Conservation (phyloP, 2,113 vertebrate species). For the Prunella fulvescens region DNA sequence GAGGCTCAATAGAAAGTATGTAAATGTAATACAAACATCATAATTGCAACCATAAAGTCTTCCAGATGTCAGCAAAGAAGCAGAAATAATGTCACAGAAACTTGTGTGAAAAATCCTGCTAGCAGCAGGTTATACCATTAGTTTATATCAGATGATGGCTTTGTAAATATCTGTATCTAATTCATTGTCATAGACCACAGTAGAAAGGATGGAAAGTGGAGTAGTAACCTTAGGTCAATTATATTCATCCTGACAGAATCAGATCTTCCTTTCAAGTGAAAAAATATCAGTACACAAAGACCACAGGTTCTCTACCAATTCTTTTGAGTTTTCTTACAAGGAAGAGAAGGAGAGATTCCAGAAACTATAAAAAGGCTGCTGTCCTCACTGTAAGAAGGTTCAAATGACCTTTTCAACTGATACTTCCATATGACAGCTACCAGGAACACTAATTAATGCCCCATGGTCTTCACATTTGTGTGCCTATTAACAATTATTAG, state of each 20-base stretch:
- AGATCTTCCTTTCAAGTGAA: neutral
- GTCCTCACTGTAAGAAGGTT: neutral
- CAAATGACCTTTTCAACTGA: neutral
- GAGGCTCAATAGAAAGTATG: neutral
- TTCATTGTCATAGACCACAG: neutral
- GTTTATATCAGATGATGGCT: neutral
- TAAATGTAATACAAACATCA: neutral
- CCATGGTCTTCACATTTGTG: neutral
- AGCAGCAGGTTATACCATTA: neutral
- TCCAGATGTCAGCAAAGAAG: constrained; percentile 2
- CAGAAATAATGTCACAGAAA: constrained; percentile 9
- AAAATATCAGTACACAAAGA: neutral
- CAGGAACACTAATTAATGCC: neutral
- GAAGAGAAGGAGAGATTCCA: neutral
- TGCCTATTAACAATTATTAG: constrained; percentile 34
- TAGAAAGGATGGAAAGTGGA: neutral
- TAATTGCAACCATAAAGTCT: neutral
- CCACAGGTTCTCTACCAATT: neutral
- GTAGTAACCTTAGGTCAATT: neutral
- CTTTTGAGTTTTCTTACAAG: neutral
- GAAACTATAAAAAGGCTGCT: neutral
- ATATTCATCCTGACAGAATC: neutral
- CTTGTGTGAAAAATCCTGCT: neutral
- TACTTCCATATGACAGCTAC: constrained; percentile 5
- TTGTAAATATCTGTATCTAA: neutral